Base-by-base conservation (phyloP, 2,113 vertebrate species). In the Sterna hirundo region DNA sequence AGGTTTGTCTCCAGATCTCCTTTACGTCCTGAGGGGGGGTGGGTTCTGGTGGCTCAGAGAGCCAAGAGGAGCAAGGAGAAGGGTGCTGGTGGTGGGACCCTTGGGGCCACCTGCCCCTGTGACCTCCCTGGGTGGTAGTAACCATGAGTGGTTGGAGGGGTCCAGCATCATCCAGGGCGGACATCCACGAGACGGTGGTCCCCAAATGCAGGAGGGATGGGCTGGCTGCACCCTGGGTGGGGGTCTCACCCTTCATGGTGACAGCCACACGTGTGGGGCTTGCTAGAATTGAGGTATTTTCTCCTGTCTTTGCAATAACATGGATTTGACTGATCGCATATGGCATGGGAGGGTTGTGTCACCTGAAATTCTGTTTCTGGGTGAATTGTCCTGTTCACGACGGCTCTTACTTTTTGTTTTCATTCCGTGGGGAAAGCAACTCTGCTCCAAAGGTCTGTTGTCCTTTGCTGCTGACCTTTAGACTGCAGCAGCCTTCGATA, bases 401-500 rank as follows among this genome's bases (percentile, higher is more conserved):
- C 55, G 44, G 42, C 38, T 85, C 60, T 74, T 70, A 9, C 13
- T 88, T 86, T 93, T 66, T 4, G 1, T 77, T 92, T 94, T 84
- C 21, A 15, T 86, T 61, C 65, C 34, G 42, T 38, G 30, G 23
- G 70, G 88, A 78, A 72, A 79, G 79, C 55, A 60, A 3, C 57
- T 83, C 46, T 62, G 85, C 51, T 94, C 90, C 94, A 93, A 97
- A 96, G 94, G 92, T 95, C 91, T 94, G 90, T 94, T 91, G 71
- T 94, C 47, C 20, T 82, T 91, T 23, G 4, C 77, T 72, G 77
- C 34, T 94, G 93, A 96, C 92, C 95, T 96, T 96, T 94, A 89
- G 92, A 93, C 97, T 44, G 40, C 2, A 1, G 52, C 15, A 6
- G 77, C 78, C 40, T 76, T 76, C 1, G 1, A 12, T 1, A 85